Base-by-base conservation (phyloP, 2,888 invertebrate species). In the Helleia helle region DNA sequence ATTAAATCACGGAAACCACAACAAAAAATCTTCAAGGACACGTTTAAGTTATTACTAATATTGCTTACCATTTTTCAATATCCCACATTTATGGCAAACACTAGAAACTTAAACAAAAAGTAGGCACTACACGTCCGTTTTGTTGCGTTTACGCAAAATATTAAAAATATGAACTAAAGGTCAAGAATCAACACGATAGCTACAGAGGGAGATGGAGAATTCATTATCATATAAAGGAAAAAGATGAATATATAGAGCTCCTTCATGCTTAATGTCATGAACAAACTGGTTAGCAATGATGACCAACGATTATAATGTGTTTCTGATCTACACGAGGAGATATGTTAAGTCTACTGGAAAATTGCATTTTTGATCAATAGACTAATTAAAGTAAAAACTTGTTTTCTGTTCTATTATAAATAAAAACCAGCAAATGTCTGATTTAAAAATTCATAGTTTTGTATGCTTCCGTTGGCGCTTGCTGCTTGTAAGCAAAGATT, bases 101-200 rank as follows among this genome's bases (percentile, higher is more conserved):
- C 11, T 12, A 26, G 18, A 24, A 36, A 36, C 25, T 25, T 15
- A 25, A 26, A 31, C 31, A 12, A 17, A 7, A 17, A 17, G 3
- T 22, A 17, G 31, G 29, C 15, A 30, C 17, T 31, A 34, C 34
- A 34, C 34, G 12, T 12, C 34, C 34, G 11, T 34, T 8, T 22
- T 22, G 34, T 8, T 11, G 11, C 17, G 34, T 34, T 34, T 34
- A 34, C 34, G 34, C 22, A 55, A 59, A 57, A 58, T 58, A 56
- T 51, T 57, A 60, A 57, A 59, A 52, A 44, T 52, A 51, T 44
- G 39, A 46, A 44, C 44, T 42, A 51, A 68, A 79, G 79, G 74
- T 77, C 79, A 79, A 75, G 76, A 73, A 74, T 74, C 34, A 34
- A 34, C 18, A 71, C 63, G 65, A 72, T 70, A 62, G 59, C 55